A percentile compares a stretch with the other conserved stretches of the same genome.
Evolutionary conservation across 2,113 vertebrate species (phyloP).

Genomic region (Sylvietta virens): DNA sequence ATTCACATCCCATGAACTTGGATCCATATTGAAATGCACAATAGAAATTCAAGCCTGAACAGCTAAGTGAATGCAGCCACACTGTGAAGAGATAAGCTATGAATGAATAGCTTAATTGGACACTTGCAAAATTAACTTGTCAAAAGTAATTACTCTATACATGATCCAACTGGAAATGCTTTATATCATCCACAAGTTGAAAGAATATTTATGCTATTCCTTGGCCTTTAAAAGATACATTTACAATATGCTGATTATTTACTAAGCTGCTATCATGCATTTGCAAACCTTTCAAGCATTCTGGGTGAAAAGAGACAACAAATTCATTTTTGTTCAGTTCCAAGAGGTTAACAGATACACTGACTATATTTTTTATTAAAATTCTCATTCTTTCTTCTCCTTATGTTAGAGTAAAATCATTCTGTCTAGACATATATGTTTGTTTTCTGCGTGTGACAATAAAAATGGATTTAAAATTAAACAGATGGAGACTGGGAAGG

Average conservation of each 20-base stretch:
- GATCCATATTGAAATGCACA: not conserved
- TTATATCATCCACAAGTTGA: not conserved
- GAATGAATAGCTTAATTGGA: slow-evolving; percentile 28
- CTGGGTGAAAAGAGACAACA: not conserved
- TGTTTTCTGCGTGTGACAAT: not conserved
- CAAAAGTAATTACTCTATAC: slow-evolving; percentile 25
- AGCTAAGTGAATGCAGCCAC: slow-evolving; percentile 34
- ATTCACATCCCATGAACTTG: not conserved
- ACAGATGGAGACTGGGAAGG: not conserved
- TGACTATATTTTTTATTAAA: not conserved
- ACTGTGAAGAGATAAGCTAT: slow-evolving; percentile 58
- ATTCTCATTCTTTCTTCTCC: not conserved
- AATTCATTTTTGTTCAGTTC: not conserved
- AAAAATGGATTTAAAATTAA: not conserved
- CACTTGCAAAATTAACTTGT: slow-evolving; percentile 56
- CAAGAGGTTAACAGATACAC: not conserved
- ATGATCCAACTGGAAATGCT: slow-evolving; percentile 16
- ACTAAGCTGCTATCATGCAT: not conserved
- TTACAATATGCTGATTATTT: not conserved
- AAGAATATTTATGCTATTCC: slow-evolving; percentile 1
- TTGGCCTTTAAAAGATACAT: not conserved
- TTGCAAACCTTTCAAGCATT: not conserved
- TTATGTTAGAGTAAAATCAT: not conserved
- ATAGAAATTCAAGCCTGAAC: slow-evolving; percentile 25
- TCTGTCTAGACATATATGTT: not conserved